Base-by-base conservation (phyloP, 2,888 invertebrate genomes). In the Aricia artaxerxes region DNA sequence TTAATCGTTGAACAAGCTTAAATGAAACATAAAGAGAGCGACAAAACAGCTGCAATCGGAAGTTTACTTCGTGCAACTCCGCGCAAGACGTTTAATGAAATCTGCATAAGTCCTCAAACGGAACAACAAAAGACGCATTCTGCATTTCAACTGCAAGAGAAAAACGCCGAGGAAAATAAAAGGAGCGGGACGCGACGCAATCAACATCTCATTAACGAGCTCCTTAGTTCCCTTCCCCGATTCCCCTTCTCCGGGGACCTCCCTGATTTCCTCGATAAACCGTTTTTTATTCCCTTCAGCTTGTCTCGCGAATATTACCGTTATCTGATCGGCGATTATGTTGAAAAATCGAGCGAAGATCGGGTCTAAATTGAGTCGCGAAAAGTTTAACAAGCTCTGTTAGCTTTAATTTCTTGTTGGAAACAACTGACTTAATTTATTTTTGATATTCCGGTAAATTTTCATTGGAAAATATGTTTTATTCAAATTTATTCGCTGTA, bases 151-250 rank as follows among this genome's bases (percentile, higher is more conserved):
- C 87, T 85, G 86, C 85, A 85, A 87, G 86, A 86, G 87, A 87
- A 83, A 82, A 82, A 81, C 78, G 81, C 77, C 60, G 73, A 80
- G 80, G 78, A 82, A 82, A 86, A 88, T 82, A 82, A 82, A 57
- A 89, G 89, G 90, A 92, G 88, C 89, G 89, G 86, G 86, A 86
- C 88, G 86, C 85, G 87, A 89, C 89, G 91, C 92, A 92, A 93
- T 93, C 92, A 93, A 92, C 93, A 93, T 93, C 92, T 92, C 92
- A 93, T 93, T 93, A 93, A 92, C 85, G 88, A 85, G 88, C 86
- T 89, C 89, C 90, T 92, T 93, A 92, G 92, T 92, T 91, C 89
- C 85, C 85, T 86, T 88, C 89, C 86, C 87, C 88, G 91, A 91
- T 90, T 91, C 89, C 85, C 85, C 86, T 88, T 89, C 82, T 79